Conservation (phyloP, 2,888 invertebrate genomes). For the Tricholauxania praeusta region DNA sequence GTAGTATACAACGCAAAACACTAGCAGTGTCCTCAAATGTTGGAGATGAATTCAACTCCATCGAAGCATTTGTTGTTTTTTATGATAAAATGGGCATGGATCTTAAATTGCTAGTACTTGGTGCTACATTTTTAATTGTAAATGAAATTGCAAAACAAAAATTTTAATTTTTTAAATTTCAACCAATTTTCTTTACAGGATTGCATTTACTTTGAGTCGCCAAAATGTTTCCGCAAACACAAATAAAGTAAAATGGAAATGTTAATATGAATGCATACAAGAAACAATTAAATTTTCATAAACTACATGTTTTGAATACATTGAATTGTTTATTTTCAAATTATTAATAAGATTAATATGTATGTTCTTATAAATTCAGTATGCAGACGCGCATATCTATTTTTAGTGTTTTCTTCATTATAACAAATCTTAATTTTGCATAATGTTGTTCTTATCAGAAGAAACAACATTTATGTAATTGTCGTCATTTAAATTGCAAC, state of each 20-base stretch:
- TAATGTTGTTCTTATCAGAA: background rate
- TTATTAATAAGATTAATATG: background rate
- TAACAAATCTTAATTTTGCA: background rate
- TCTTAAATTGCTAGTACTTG: constrained; percentile 1
- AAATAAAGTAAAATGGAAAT: background rate
- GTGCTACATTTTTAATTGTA: constrained; percentile 26
- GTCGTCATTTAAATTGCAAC: too few relatives aligned
- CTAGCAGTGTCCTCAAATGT: background rate
- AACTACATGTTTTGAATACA: background rate
- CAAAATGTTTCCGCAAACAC: background rate
- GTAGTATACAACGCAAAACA: background rate
- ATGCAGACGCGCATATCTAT: background rate
- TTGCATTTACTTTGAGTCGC: background rate
- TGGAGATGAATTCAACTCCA: background rate
- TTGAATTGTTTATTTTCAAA: background rate
- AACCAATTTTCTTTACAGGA: background rate
- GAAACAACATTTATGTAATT: too few relatives aligned
- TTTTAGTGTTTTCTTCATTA: background rate
- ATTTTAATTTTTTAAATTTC: too few relatives aligned
- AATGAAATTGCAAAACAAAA: background rate
- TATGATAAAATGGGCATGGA: background rate
- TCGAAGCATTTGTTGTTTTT: background rate
- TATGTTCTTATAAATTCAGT: background rate
- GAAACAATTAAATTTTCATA: background rate
- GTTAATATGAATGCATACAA: background rate